Conservation (phyloP, 2,888 invertebrate species). For the Plemyria rubiginata region DNA sequence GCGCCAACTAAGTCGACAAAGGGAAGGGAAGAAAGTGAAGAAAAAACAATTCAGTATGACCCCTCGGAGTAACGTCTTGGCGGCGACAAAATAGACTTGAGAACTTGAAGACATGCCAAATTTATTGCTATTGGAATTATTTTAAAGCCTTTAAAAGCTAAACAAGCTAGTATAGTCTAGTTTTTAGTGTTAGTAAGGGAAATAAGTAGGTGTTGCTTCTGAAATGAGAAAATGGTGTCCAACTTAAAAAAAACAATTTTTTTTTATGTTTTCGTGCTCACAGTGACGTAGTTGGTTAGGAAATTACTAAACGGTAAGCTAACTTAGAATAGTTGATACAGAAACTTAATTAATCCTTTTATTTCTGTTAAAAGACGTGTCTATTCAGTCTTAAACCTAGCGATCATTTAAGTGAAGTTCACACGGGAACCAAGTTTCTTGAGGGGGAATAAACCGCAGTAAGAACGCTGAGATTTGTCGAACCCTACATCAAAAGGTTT, state of each 20-base stretch:
- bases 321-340: no score
- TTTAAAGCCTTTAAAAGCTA: not conserved
- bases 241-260: no score
- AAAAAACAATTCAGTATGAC: constrained; percentile 62
- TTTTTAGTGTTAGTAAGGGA: no score
- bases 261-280: no score
- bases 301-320: no score
- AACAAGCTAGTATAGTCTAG: no score
- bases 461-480: constrained; percentile 54
- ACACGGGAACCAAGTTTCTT: constrained; percentile 81
- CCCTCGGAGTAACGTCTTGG: constrained; percentile 68
- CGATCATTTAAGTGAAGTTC: constrained; percentile 59
- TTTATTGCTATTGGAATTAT: not conserved
- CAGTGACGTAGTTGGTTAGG: no score
- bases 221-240: no score
- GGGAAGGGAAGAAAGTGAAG: constrained; percentile 59
- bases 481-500: constrained; percentile 32
- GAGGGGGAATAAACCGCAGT: constrained; percentile 61
- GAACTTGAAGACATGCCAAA: constrained; percentile 23
- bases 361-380: constrained; percentile 12
- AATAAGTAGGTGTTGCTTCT: no score
- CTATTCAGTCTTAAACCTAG: constrained; percentile 44
- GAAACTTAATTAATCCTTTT: not conserved
- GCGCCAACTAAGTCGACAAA: constrained; percentile 64
- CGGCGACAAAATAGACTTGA: constrained; percentile 32